phyloP scores from a whole-genome alignment of 2,113 vertebrate species.

The Myotis yumanensis region DNA sequence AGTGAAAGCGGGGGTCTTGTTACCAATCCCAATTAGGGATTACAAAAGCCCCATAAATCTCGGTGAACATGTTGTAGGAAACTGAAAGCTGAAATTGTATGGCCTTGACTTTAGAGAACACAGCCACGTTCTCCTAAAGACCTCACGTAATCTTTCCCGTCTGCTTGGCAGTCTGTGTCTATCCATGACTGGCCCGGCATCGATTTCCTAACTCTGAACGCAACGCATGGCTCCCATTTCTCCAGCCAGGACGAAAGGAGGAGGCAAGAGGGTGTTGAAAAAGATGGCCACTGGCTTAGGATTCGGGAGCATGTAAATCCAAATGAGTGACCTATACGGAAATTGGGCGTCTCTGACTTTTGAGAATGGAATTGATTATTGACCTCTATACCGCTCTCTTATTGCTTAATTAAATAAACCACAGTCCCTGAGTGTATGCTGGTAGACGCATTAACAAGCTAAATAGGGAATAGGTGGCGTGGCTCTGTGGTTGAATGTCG shows the following conservation, averaged over 20 bases:
- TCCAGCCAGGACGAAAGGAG: neutral
- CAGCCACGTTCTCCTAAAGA: neutral
- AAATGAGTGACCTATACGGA: neutral
- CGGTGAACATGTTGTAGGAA: neutral
- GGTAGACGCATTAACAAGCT: neutral
- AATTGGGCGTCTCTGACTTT: neutral
- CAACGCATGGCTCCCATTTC: neutral
- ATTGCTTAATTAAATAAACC: conserved; percentile 19
- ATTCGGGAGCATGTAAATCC: neutral
- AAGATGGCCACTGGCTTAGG: neutral
- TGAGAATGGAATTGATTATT: neutral
- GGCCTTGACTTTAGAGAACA: neutral
- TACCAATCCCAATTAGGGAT: neutral
- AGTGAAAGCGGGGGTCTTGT: neutral
- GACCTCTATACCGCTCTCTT: neutral
- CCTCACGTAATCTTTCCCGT: neutral
- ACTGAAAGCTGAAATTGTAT: neutral
- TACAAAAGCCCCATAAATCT: neutral
- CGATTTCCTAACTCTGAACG: neutral
- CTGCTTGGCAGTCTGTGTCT: neutral
- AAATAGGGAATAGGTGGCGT: too few relatives aligned
- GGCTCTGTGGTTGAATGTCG: too few relatives aligned
- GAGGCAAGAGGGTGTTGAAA: neutral
- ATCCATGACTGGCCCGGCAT: neutral
- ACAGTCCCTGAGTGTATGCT: neutral